Percentiles rank a stretch among this genome's conserved stretches.
phyloP scores from a whole-genome alignment of 2,888 invertebrate species.

The Panorpa germanica region DNA sequence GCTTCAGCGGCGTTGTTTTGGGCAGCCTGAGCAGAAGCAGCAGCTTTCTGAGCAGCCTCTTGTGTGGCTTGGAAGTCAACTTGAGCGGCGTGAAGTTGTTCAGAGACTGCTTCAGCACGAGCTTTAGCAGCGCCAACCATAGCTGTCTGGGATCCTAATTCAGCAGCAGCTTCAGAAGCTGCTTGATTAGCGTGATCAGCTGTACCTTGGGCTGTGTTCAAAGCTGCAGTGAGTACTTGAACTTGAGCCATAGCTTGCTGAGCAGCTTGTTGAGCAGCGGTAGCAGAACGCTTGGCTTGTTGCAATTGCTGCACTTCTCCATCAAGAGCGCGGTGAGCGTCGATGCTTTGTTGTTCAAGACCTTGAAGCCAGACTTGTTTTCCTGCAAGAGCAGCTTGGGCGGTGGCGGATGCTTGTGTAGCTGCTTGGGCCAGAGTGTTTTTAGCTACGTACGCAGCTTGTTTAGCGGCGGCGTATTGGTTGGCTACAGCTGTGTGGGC shows the following conservation, averaged over 20 bases:
- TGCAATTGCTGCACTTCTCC: conserved; percentile 54
- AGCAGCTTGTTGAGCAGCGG: conserved; percentile 46
- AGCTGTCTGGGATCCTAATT: conserved; percentile 56
- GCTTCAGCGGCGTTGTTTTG: conserved; percentile 63
- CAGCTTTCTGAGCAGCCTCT: conserved; percentile 47
- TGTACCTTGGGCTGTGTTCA: conserved; percentile 60
- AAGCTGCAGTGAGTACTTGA: conserved; percentile 46
- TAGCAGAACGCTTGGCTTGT: conserved; percentile 51
- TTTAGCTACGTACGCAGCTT: conserved; percentile 62
- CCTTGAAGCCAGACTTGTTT: conserved; percentile 43
- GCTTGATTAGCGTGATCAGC: conserved; percentile 57
- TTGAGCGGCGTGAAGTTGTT: conserved; percentile 47
- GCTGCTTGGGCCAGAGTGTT: conserved; percentile 60
- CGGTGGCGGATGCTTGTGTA: conserved; percentile 47
- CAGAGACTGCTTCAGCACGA: conserved; percentile 40
- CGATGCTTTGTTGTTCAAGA: conserved; percentile 56
- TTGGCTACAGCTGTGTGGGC: conserved; percentile 53
- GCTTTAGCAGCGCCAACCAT: conserved; percentile 62
- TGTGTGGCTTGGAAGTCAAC: conserved; percentile 61
- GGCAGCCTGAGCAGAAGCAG: conserved; percentile 46
- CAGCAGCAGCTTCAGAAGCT: conserved; percentile 53
- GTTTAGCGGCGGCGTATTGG: conserved; percentile 56
- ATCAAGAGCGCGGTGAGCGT: conserved; percentile 46
- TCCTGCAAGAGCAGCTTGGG: conserved; percentile 43
- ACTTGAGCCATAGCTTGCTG: conserved; percentile 55